phyloP scores from a whole-genome alignment of 1,140 invertebrate species.

The Zaprionus taronus region DNA sequence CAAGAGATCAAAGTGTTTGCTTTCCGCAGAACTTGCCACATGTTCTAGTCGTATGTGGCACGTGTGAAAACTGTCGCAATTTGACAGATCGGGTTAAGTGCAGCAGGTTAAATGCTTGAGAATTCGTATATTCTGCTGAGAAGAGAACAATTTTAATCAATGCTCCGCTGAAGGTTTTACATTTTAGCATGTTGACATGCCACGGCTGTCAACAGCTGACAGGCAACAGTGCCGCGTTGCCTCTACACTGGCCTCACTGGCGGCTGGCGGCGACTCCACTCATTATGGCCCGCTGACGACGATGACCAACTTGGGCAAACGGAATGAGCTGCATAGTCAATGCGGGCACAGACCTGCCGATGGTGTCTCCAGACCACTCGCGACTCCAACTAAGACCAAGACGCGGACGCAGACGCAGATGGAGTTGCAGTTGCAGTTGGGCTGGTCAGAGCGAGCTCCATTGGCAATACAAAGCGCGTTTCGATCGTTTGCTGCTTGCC shows the following conservation, averaged over 20 bases:
- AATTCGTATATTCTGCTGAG: slow-evolving; percentile 13
- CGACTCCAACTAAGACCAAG: slow-evolving; percentile 5
- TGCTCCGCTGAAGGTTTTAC: slow-evolving; percentile 69
- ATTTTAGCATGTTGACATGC: slow-evolving; percentile 81
- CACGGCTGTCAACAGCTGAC: slow-evolving; percentile 80
- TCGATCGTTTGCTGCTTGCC: slow-evolving; percentile 46
- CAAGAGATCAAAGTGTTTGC: background rate
- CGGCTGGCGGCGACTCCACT: slow-evolving; percentile 29
- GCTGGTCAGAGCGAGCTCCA: slow-evolving; percentile 17
- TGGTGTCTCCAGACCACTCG: slow-evolving; percentile 35
- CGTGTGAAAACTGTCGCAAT: slow-evolving; percentile 34
- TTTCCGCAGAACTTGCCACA: slow-evolving; percentile 6
- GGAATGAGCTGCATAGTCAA: slow-evolving; percentile 76
- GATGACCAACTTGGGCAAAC: slow-evolving; percentile 80
- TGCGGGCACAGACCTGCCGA: slow-evolving; percentile 35
- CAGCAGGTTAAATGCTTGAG: slow-evolving; percentile 1
- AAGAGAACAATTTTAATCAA: slow-evolving; percentile 75
- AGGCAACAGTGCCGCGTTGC: slow-evolving; percentile 11
- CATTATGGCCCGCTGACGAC: slow-evolving; percentile 73
- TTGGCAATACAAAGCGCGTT: slow-evolving; percentile 52
- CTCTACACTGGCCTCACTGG: background rate
- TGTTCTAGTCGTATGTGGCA: background rate
- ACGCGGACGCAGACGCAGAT: slow-evolving; percentile 6
- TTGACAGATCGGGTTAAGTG: slow-evolving; percentile 32
- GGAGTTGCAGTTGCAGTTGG: slow-evolving; percentile 20